Conservation (phyloP, 2,113 vertebrate species). For the Steatornis caripensis region DNA sequence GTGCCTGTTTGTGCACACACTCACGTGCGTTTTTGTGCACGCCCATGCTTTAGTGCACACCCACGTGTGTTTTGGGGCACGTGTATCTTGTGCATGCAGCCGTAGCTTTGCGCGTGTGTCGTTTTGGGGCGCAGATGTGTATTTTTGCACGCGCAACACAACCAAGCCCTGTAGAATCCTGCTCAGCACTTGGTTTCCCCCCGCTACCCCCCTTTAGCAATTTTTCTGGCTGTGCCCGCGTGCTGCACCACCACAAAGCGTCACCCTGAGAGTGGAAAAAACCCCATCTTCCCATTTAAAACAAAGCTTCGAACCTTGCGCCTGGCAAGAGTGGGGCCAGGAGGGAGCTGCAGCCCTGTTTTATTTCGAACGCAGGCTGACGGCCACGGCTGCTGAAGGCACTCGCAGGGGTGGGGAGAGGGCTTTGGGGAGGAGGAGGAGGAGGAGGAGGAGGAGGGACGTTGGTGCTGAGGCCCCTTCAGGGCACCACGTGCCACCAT, state of each 20-base stretch:
- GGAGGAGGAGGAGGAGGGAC: not conserved
- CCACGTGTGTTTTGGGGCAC: too few species aligned
- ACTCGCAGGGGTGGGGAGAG: not conserved
- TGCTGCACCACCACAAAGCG: fast-evolving
- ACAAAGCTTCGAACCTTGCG: not conserved
- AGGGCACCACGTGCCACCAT: slow-evolving; percentile 86
- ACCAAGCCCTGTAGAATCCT: not conserved
- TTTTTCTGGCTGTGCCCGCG: fast-evolving
- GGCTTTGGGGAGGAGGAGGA: not conserved
- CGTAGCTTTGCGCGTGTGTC: fast-evolving
- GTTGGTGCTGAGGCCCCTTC: not conserved
- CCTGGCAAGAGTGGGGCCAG: not conserved
- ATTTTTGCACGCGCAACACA: fast-evolving
- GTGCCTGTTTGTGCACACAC: too few species aligned
- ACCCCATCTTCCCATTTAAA: fast-evolving
- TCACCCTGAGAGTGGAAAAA: not conserved
- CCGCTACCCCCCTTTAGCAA: not conserved
- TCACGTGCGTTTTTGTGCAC: too few species aligned
- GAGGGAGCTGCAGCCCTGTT: not conserved
- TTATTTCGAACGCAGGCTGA: not conserved
- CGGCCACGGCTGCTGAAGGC: not conserved
- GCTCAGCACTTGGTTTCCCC: fast-evolving
- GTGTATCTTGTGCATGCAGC: too few species aligned
- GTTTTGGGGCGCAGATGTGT: too few species aligned
- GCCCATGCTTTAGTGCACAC: too few species aligned